These are phyloP conservation scores for Lasius fuliginosus DNA, from an alignment of 2,888 invertebrate genomes.

Conservation along the genomic window DNA sequence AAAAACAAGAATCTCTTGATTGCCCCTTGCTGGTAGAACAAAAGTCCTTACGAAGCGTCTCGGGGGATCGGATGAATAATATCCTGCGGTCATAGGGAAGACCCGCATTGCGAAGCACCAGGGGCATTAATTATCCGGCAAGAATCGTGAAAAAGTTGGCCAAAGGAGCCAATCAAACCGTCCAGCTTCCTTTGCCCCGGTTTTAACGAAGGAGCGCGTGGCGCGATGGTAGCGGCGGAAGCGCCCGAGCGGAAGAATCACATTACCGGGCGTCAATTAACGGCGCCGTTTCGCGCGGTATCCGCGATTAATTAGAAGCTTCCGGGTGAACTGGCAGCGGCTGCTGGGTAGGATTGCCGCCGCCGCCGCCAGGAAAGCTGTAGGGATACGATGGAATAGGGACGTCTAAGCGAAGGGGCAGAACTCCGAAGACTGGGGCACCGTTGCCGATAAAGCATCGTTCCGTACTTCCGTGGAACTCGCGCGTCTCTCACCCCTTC, in stretches of 20 bases:
- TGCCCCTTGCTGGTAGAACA: not conserved
- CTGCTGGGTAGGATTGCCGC: constrained; percentile 8
- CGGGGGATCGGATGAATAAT: constrained; percentile 35
- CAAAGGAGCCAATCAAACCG: constrained; percentile 53
- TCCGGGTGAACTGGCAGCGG: constrained; percentile 57
- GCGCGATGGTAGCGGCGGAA: not conserved
- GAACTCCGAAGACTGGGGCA: constrained; percentile 27
- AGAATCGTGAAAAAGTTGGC: constrained; percentile 41
- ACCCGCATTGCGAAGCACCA: constrained; percentile 28
- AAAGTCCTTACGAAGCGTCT: constrained; percentile 32
- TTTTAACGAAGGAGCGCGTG: constrained; percentile 53
- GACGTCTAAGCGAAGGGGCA: constrained; percentile 15
- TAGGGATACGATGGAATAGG: constrained; percentile 24
- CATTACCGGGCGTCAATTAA: constrained; percentile 64
- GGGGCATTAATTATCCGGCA: constrained; percentile 42
- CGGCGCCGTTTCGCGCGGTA: constrained; percentile 56
- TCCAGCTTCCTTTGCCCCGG: constrained; percentile 26
- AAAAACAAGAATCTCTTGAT: constrained; percentile 11
- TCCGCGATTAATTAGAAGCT: constrained; percentile 67
- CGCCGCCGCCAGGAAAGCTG: constrained; percentile 6
- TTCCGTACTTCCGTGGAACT: constrained; percentile 36
- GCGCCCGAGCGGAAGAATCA: constrained; percentile 62
- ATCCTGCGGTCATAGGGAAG: constrained; percentile 29
- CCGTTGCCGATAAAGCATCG: constrained; percentile 31
- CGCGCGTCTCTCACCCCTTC: constrained; percentile 29